Evolutionary conservation across 2,888 invertebrate genomes (phyloP), one percentile per base, ranked within the genome.

Genomic region (Tolmerus cingulatus): DNA sequence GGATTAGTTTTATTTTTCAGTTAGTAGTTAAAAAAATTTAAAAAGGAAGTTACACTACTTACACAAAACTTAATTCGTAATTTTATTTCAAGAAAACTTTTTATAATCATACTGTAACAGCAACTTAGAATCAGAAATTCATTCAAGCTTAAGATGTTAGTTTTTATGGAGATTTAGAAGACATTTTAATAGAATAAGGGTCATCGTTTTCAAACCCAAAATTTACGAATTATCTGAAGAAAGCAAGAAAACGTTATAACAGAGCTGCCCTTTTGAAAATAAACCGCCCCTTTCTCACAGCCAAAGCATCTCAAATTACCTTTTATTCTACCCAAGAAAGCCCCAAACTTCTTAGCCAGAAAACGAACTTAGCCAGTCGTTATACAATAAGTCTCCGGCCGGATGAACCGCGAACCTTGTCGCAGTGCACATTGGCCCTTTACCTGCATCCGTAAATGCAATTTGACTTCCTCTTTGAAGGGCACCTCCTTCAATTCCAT

Each of bases 381-480:
- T 27, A 27, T 23, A 16, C 12, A 46, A 16, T 46, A 66, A 23
- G 9, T 27, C 66, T 19, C 66, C 14, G 27, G 8, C 2, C 8
- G 27, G 19, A 66, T 27, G 0, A 66, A 23, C 27, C 12, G 27
- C 66, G 23, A 23, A 1, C 23, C 23, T 66, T 27, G 5, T 66
- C 66, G 1, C 5, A 14, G 16, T 19, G n/a, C 74, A 55, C 30
- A 82, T 57, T 82, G 82, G 82, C 82, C 51, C 23, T 74, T 74
- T 74, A 46, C 85, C 74, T 85, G 74, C 74, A 85, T 74, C 74
- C 43, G 66, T 4, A 46, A 85, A 85, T 85, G 85, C 85, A 85
- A 43, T 85, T 85, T 85, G 85, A 85, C 85, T 85, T 85, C 85
- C 85, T 85, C 74, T 85, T 85, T 74, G 27, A 66, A 12, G 23